phyloP scores from a whole-genome alignment of 2,888 invertebrate genomes.

The Brassicogethes aeneus region DNA sequence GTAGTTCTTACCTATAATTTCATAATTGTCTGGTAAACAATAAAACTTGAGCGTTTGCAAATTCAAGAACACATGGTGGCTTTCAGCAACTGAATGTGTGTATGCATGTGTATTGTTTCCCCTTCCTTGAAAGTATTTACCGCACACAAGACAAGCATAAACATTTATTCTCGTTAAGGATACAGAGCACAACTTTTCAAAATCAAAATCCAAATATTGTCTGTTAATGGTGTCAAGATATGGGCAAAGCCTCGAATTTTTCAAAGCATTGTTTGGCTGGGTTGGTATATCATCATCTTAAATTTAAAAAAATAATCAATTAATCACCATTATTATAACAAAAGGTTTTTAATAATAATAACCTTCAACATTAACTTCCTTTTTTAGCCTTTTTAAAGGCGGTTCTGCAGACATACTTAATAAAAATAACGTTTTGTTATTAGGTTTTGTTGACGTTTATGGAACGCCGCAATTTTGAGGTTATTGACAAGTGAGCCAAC shows the following conservation, averaged over 20 bases:
- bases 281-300: too few species aligned
- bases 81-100: constrained; percentile 95
- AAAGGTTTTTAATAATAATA: too few species aligned
- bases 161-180: constrained; percentile 98
- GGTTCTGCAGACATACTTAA: too few species aligned
- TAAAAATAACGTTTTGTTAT: too few species aligned
- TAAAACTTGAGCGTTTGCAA: constrained; percentile 95
- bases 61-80: constrained; percentile 97
- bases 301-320: too few species aligned
- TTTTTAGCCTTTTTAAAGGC: too few species aligned
- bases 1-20: constrained; percentile 89
- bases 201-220: constrained; percentile 96
- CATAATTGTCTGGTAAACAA: constrained; percentile 98
- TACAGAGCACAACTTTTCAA: constrained; percentile 97
- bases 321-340: too few species aligned
- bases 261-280: too few species aligned
- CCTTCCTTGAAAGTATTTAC: constrained; percentile 96
- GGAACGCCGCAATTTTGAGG: too few species aligned
- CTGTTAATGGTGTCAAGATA: constrained; percentile 98
- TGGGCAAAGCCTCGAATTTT: constrained; percentile 60
- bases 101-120: constrained; percentile 98
- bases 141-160: constrained; percentile 98
- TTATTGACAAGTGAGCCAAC: too few species aligned
- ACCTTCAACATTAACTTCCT: too few species aligned
- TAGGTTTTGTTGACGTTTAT: too few species aligned